Evolutionary conservation across 2,113 vertebrate genomes (phyloP).

Genomic region (Oxygymnocypris stewartii): DNA sequence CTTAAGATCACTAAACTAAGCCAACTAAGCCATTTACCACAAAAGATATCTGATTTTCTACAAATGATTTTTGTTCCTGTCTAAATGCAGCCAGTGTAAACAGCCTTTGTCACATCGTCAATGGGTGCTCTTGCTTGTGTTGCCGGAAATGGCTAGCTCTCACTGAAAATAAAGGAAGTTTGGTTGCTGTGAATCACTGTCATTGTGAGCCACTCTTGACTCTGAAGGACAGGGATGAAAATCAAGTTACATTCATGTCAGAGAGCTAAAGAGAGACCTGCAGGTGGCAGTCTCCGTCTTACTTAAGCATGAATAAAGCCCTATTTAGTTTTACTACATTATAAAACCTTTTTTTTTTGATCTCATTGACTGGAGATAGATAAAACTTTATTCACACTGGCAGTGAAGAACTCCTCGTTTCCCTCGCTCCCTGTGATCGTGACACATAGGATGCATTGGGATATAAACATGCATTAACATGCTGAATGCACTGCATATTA

Average conservation of each 20-base stretch:
- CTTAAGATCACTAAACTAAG: too few species aligned
- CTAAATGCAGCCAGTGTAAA: background rate
- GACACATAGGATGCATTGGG: too few species aligned
- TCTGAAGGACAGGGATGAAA: background rate
- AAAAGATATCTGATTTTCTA: background rate
- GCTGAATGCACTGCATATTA: too few species aligned
- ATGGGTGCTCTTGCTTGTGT: background rate
- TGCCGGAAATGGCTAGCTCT: background rate
- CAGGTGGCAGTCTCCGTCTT: constrained; percentile 69
- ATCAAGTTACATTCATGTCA: constrained; percentile 1
- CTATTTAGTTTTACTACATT: background rate
- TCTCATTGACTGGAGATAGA: background rate
- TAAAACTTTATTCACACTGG: background rate
- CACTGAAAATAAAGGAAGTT: background rate
- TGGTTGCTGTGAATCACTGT: background rate
- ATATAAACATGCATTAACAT: too few species aligned
- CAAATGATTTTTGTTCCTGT: background rate
- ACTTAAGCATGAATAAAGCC: constrained; percentile 50
- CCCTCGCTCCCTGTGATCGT: too few species aligned
- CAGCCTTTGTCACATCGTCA: background rate
- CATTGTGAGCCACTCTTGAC: background rate
- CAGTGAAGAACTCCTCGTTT: background rate
- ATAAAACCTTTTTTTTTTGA: background rate
- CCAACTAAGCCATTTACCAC: background rate
- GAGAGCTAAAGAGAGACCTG: constrained; percentile 52